Conservation (phyloP, 2,113 vertebrate genomes). For the Cryptoleucopteryx plumbea region DNA sequence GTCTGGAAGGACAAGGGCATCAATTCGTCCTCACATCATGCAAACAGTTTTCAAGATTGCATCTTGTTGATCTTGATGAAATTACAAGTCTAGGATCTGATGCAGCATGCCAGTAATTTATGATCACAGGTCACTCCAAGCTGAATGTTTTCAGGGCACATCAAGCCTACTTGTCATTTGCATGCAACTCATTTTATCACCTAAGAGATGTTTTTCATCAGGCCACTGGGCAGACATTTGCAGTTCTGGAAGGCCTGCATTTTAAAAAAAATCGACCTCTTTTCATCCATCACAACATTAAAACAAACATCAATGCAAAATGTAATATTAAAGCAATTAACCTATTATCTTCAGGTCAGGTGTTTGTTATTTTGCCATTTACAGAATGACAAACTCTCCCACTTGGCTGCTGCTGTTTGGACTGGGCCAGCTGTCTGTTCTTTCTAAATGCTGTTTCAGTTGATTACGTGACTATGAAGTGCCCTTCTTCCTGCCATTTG, state of each 20-base stretch:
- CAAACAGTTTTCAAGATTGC: conserved; percentile 77
- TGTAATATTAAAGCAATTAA: conserved; percentile 67
- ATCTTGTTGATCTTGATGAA: conserved; percentile 83
- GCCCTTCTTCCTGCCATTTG: background rate
- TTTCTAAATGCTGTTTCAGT: conserved; percentile 44
- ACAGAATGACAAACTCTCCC: conserved; percentile 39
- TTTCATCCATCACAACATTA: conserved; percentile 26
- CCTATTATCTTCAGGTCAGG: conserved; percentile 56
- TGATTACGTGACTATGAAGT: conserved; percentile 17
- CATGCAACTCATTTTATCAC: conserved; percentile 70
- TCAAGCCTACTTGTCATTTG: conserved; percentile 70
- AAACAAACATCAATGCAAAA: conserved; percentile 49
- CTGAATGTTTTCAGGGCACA: conserved; percentile 69
- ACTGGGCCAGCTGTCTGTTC: conserved; percentile 43
- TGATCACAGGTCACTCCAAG: conserved; percentile 73
- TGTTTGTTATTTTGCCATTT: conserved; percentile 49
- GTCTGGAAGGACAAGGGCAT: conserved; percentile 80
- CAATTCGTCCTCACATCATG: conserved; percentile 75
- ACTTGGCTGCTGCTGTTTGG: conserved; percentile 31
- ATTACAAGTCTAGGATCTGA: conserved; percentile 75
- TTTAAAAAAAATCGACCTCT: background rate
- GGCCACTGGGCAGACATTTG: conserved; percentile 31
- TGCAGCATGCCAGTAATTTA: conserved; percentile 76
- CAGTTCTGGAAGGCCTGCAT: conserved; percentile 39
- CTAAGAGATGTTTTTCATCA: conserved; percentile 63